A percentile compares a stretch with the other conserved stretches of the same genome.
These are phyloP conservation scores for Hecatera dysodea DNA, from an alignment of 2,888 invertebrate genomes.

Conservation along the genomic window DNA sequence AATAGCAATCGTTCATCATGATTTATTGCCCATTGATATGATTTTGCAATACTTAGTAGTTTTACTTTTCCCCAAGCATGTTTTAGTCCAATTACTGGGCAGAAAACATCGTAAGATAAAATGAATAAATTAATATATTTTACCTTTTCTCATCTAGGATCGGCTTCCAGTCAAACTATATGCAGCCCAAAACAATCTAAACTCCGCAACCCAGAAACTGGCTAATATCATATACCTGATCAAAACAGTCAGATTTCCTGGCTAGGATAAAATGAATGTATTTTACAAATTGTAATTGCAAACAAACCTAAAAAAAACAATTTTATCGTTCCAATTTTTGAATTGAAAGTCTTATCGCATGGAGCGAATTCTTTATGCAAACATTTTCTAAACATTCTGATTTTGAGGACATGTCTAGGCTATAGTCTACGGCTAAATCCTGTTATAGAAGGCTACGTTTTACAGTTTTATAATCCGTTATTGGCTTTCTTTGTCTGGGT, in stretches of 20 bases:
- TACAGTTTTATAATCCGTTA: constrained; percentile 47
- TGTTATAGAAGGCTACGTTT: constrained; percentile 13
- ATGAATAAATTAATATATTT: neutral
- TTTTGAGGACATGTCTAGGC: constrained; percentile 26
- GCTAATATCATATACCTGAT: no score
- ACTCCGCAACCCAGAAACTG: neutral
- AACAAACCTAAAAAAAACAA: neutral
- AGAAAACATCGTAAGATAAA: neutral
- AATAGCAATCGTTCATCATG: neutral
- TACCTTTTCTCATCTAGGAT: neutral
- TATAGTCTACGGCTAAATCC: constrained; percentile 30
- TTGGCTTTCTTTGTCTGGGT: constrained; percentile 30
- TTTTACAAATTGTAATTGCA: neutral
- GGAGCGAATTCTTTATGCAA: constrained; percentile 32
- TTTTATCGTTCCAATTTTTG: constrained; percentile 2
- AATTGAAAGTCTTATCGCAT: constrained; percentile 30
- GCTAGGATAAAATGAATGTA: neutral
- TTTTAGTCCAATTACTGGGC: neutral
- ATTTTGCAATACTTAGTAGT: neutral
- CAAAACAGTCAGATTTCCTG: no score
- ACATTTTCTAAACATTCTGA: constrained; percentile 41
- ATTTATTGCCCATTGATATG: constrained; percentile 14
- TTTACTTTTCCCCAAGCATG: constrained; percentile 6
- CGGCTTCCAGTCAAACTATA: neutral
- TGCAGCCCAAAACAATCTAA: neutral